Conservation (phyloP, 2,797 vertebrate species). For the Muscicapa comitata region DNA sequence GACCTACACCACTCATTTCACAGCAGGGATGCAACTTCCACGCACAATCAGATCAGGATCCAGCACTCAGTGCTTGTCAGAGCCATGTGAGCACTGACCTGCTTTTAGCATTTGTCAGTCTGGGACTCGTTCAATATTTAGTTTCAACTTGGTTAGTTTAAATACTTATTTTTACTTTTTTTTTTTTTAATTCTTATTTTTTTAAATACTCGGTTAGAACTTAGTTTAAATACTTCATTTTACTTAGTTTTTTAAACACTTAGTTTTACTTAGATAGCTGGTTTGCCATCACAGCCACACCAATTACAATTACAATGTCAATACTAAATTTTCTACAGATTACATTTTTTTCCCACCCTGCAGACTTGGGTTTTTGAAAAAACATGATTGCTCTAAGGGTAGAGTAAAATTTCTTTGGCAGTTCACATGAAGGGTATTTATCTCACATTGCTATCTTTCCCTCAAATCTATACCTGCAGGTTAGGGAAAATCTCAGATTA, state of each 20-base stretch:
- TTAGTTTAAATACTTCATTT: too few species aligned
- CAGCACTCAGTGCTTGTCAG: neutral
- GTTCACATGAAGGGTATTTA: neutral
- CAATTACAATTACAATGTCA: neutral
- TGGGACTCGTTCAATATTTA: neutral
- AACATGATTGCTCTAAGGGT: neutral
- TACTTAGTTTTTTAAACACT: too few species aligned
- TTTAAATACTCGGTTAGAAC: too few species aligned
- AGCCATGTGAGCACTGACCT: neutral
- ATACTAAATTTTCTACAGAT: neutral
- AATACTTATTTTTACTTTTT: too few species aligned
- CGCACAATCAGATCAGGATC: neutral
- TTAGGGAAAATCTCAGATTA: conserved; percentile 11
- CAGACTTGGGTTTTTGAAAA: neutral
- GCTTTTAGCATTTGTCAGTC: neutral
- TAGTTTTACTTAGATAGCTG: neutral
- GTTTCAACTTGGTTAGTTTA: too few species aligned
- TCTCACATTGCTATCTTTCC: neutral
- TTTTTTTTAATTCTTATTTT: too few species aligned
- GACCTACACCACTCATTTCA: neutral
- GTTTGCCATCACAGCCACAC: neutral
- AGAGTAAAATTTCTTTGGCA: neutral
- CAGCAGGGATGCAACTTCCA: neutral
- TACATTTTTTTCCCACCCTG: neutral
- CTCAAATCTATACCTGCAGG: neutral